A percentile compares a stretch with the other conserved stretches of the same genome.
These are phyloP conservation scores for Hypomecis atomaria DNA, from an alignment of 2,888 invertebrate genomes.

Conservation along the genomic window DNA sequence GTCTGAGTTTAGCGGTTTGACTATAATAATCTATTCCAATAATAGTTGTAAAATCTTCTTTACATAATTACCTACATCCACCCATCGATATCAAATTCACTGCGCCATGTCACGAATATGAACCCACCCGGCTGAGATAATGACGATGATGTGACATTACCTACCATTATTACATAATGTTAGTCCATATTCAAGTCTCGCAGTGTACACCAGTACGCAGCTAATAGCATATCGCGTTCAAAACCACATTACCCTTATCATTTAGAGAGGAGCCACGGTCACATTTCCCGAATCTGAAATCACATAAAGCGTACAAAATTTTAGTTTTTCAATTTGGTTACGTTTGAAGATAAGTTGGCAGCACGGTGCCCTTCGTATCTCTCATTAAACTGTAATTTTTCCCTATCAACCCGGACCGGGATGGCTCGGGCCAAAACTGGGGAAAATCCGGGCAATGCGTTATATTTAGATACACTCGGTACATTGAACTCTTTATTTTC, in stretches of 20 bases:
- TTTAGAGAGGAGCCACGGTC: background rate
- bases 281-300: background rate
- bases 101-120: too few species aligned
- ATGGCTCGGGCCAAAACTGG: constrained; percentile 19
- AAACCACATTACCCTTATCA: background rate
- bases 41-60: too few species aligned
- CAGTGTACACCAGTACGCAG: constrained; percentile 26
- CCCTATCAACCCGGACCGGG: constrained; percentile 58
- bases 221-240: constrained; percentile 26
- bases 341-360: background rate
- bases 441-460: constrained; percentile 2
- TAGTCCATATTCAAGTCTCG: constrained; percentile 1
- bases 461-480: constrained; percentile 3
- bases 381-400: constrained; percentile 60
- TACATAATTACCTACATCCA: too few species aligned
- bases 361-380: constrained; percentile 46
- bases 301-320: background rate
- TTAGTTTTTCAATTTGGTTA: background rate
- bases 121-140: too few species aligned
- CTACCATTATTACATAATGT: background rate
- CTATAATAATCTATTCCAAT: too few species aligned
- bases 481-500: too few species aligned
- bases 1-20: too few species aligned
- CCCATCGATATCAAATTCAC: too few species aligned
- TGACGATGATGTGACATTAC: too few species aligned